phyloP scores from a whole-genome alignment of 2,888 invertebrate genomes.

The Cosmia pyralina region DNA sequence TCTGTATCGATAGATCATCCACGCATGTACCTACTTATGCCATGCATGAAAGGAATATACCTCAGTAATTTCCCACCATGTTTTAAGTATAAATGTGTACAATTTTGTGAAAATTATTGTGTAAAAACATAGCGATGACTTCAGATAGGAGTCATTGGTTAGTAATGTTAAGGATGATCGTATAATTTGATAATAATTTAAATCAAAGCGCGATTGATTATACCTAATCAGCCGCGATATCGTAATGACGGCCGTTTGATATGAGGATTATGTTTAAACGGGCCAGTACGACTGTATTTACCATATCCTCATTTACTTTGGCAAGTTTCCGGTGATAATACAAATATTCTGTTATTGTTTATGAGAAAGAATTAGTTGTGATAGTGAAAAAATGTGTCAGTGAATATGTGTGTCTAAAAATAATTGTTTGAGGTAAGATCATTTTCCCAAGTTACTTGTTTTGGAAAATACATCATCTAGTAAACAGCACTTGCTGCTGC shows the following conservation, averaged over 20 bases:
- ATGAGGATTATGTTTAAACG: conserved; percentile 67
- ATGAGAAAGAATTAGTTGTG: conserved; percentile 40
- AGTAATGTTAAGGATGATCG: conserved; percentile 55
- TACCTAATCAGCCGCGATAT: conserved; percentile 71
- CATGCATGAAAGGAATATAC: conserved; percentile 6
- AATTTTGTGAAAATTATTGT: conserved; percentile 16
- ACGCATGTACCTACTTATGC: not conserved
- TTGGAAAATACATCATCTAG: not conserved
- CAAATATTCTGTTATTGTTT: conserved; percentile 59
- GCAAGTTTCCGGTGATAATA: conserved; percentile 60
- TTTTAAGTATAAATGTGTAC: conserved; percentile 1
- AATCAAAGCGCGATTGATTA: conserved; percentile 74
- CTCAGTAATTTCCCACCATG: conserved; percentile 6
- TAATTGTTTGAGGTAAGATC: conserved; percentile 50
- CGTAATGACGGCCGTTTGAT: conserved; percentile 70
- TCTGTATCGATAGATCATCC: conserved; percentile 36
- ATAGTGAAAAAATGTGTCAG: conserved; percentile 45
- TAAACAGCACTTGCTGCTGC: not conserved
- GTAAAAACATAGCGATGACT: conserved; percentile 28
- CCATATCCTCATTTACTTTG: conserved; percentile 61
- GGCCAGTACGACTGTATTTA: conserved; percentile 53
- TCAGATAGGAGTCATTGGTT: conserved; percentile 43
- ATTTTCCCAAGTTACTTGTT: conserved; percentile 16
- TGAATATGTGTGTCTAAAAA: conserved; percentile 51
- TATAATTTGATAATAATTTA: conserved; percentile 59